These are phyloP conservation scores for Ridgeia piscesae DNA, from an alignment of 1,140 invertebrate species.

Conservation along the genomic window DNA sequence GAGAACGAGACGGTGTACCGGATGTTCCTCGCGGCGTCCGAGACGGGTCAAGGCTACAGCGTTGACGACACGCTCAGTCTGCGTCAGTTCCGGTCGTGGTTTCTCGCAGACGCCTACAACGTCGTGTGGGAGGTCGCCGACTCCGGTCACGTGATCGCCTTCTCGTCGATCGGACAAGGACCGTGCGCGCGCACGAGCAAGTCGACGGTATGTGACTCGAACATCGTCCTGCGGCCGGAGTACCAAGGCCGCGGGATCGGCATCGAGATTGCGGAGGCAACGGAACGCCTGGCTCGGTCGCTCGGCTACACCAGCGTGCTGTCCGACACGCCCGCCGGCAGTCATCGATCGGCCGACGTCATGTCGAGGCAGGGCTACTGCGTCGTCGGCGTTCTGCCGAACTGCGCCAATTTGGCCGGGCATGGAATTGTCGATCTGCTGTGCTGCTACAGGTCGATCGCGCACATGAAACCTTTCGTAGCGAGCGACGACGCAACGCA, in stretches of 20 bases:
- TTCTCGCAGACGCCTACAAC: constrained; percentile 1
- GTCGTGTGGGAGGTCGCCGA: constrained; percentile 12
- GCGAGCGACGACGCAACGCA: background rate
- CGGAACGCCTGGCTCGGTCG: background rate
- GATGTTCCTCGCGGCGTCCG: background rate
- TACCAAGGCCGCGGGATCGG: too few species aligned
- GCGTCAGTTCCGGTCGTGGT: constrained; percentile 21
- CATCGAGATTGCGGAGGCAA: background rate
- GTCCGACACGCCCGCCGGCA: background rate
- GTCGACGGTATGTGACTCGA: too few species aligned
- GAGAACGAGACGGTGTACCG: background rate
- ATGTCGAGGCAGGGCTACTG: background rate
- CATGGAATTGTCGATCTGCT: background rate
- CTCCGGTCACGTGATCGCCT: background rate
- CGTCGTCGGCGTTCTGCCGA: background rate
- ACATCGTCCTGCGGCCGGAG: too few species aligned
- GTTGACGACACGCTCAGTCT: background rate
- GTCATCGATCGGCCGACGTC: background rate
- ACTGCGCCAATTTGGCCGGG: background rate
- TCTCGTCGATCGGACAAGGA: too few species aligned
- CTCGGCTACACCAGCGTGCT: background rate
- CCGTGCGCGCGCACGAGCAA: too few species aligned
- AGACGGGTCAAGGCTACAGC: background rate
- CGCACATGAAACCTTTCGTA: background rate
- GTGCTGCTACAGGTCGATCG: background rate